These are phyloP conservation scores for Andrena camellia DNA, from an alignment of 2,888 invertebrate genomes.

Conservation along the genomic window DNA sequence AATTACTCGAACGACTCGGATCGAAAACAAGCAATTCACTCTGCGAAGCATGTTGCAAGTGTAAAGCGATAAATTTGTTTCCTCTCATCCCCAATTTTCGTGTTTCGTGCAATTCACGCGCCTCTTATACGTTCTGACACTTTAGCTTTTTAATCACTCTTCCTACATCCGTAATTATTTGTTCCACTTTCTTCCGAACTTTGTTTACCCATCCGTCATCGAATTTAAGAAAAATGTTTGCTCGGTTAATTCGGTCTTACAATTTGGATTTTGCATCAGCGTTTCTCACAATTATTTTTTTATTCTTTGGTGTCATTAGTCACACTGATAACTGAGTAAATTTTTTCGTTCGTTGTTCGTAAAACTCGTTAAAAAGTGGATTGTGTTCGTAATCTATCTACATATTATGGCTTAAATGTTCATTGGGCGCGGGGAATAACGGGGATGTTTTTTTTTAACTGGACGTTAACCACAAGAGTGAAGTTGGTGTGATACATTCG, in stretches of 20 bases:
- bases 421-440: constrained; percentile 53
- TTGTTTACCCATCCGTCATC: neutral
- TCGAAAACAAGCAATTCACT: neutral
- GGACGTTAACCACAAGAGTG: constrained; percentile 45
- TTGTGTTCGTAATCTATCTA: too few relatives aligned
- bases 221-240: too few relatives aligned
- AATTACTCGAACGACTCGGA: constrained; percentile 3
- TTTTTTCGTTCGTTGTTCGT: neutral
- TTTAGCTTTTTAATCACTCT: neutral
- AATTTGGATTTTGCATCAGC: too few relatives aligned
- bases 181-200: neutral
- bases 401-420: neutral
- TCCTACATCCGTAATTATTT: neutral
- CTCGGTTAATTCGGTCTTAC: too few relatives aligned
- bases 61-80: constrained; percentile 1
- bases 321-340: too few relatives aligned
- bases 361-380: neutral
- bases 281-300: neutral
- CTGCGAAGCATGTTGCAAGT: neutral
- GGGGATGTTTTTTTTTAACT: constrained; percentile 64
- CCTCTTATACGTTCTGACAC: neutral
- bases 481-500: constrained; percentile 38
- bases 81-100: neutral
- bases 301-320: neutral
- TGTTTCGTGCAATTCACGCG: neutral